Percentiles rank a stretch among this genome's conserved stretches.
These are phyloP conservation scores for Oncorhynchus nerka DNA, from an alignment of 2,113 vertebrate species.

Conservation along the genomic window DNA sequence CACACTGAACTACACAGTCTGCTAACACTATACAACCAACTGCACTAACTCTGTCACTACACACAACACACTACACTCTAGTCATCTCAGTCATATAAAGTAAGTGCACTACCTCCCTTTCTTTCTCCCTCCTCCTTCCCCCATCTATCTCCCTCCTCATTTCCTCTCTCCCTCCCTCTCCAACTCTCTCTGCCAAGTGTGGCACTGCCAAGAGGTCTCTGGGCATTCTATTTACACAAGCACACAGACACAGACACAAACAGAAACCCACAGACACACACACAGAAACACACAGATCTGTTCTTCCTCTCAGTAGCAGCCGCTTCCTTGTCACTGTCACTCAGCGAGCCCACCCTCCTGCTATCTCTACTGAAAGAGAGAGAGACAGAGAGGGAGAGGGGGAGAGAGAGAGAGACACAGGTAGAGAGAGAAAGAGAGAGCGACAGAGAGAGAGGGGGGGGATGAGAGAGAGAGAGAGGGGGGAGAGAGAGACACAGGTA, in stretches of 20 bases:
- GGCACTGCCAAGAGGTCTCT: constrained; percentile 57
- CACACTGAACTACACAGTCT: constrained; percentile 2
- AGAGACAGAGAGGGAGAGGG: no score
- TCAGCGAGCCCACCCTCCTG: constrained; percentile 58
- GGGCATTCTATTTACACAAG: constrained; percentile 57
- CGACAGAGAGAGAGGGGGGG: neutral
- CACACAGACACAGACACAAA: no score
- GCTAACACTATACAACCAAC: neutral
- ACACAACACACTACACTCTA: neutral
- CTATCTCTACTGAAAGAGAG: constrained; percentile 37
- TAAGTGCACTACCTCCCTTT: neutral
- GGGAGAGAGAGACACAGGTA: neutral
- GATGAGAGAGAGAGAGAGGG: neutral
- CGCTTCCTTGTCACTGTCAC: constrained; percentile 64
- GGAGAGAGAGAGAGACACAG: no score
- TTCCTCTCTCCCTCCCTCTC: constrained; percentile 15
- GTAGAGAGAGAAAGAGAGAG: constrained; percentile 22
- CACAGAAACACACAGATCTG: constrained; percentile 37
- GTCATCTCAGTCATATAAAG: constrained; percentile 10
- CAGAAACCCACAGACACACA: no score
- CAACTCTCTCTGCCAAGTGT: constrained; percentile 46
- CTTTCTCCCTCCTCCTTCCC: neutral
- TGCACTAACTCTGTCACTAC: neutral
- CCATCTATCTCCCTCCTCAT: constrained; percentile 3
- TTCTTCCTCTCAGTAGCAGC: constrained; percentile 53